Percentiles rank a stretch among this genome's conserved stretches.
Conservation (phyloP, 2,113 vertebrate species). For the Semnopithecus entellus region DNA sequence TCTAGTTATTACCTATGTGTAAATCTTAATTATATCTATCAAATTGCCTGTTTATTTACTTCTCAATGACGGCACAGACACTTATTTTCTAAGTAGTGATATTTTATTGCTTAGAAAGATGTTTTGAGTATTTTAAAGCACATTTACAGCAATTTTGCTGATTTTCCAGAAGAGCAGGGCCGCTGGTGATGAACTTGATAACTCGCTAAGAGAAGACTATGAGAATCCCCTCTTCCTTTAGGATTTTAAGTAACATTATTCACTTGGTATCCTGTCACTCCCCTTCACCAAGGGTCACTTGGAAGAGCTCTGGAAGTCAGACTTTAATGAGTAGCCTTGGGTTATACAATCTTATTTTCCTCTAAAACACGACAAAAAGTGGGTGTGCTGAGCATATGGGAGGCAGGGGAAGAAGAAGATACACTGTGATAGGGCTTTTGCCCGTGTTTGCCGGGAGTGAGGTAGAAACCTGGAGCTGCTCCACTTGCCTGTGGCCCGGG, state of each 20-base stretch:
- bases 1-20: not conserved
- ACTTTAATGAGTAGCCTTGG: too few relatives aligned
- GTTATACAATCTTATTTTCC: too few relatives aligned
- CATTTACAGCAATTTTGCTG: not conserved
- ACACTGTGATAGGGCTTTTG: not conserved
- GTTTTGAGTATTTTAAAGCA: not conserved
- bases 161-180: not conserved
- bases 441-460: not conserved
- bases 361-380: too few relatives aligned
- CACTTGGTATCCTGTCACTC: not conserved
- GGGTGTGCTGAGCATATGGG: not conserved
- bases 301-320: not conserved
- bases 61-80: not conserved
- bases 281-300: not conserved
- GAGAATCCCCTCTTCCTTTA: not conserved
- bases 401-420: not conserved
- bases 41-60: not conserved
- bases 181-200: not conserved
- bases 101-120: not conserved
- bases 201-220: not conserved
- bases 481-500: rapidly evolving
- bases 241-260: not conserved
- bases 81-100: not conserved
- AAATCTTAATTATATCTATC: not conserved
- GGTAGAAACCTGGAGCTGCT: not conserved